Evolutionary conservation across 2,113 vertebrate genomes (phyloP), one percentile per base, ranked within the genome.

Genomic region (Platycercus adscitus): DNA sequence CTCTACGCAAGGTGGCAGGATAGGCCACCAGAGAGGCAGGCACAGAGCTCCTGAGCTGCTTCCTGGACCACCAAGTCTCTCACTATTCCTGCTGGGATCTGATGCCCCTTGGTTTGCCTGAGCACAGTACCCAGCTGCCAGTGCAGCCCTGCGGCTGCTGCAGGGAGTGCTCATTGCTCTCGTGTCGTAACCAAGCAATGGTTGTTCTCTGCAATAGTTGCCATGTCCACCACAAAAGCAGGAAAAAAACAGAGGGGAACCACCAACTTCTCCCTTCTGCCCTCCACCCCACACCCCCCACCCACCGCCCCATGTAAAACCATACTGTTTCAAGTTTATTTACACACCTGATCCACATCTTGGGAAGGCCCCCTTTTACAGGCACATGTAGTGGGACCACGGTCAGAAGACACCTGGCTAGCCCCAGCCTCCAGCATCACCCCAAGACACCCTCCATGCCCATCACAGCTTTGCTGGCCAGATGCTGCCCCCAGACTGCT

Each of bases 301-400:
- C 10, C 11, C 11, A 37, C 21, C 46, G 0, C 31, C 4, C 33
- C 64, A 14, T 1, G 0, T 21, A 37, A 37, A 78, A 4, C 8
- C 7, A 5, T 2, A 4, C 37, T 37, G 19, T 44, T 81, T 53
- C 37, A 47, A 69, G 33, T 41, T 4, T 88, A 91, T 47, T 39
- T 47, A 50, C 18, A 33, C 0, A 5, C 7, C 21, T 7, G 1
- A 53, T 18, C 21, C 31, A 35, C 4, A 2, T 10, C 20, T 35
- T n/a, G 58, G 20, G 11, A 86, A 72, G 63, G 35, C 6, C 18
- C 35, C 31, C 17, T 12, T 70, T 52, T 60, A 33, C 68, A 47
- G 0, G 2, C 56, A 14, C 31, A 6, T 5, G 39, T 19, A 21
- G 49, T 21, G 55, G 46, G 14, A 80, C 41, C 17, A 4, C 3